Evolutionary conservation across 2,888 invertebrate genomes (phyloP), one percentile per base, ranked within the genome.

Genomic region (Polyommatus icarus): DNA sequence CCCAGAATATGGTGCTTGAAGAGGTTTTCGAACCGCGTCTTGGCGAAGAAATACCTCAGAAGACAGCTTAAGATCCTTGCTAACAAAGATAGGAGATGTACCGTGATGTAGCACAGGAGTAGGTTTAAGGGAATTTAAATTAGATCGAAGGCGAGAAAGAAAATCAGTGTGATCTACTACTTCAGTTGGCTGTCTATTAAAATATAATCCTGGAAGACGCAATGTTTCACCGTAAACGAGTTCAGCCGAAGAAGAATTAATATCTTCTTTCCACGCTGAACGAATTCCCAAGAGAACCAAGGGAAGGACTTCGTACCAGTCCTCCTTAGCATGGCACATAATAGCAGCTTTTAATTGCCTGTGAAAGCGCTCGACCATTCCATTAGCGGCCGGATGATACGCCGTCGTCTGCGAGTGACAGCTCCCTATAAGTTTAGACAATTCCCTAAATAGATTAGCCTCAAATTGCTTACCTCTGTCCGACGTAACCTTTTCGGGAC

Each of bases 1-100:
- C 2, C 84, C 84, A 0, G 83, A 78, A 72, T 84, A 85, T 0
- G 84, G 80, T 0, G 85, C 83, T 67, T 83, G 79, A 0, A 85
- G 76, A 1, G 83, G 59, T 3, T 82, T 81, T 57, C 81, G 81
- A 20, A 79, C 7, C 0, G 81, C 77, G 46, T 84, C 83, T 54
- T 84, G 83, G 0, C 84, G 71, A 0, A 85, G 78, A 76, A 83
- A 84, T 0, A 85, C 83, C 36, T 84, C 82, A 12, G 36, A 75
- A 3, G 77, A 36, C 6, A 7, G 7, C 12, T 57, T 57, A n/a
- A 57, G n/a, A n/a, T 57, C 57, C n/a, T 57, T 57, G n/a, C 57
- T 57, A n/a, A 57, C 57, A 57, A 57, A 57, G 6, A n/a, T 57
- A 57, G 57, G 57, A 1, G 57, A 18, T 2, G 57, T 57, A 57